Base-by-base conservation (phyloP, 2,888 invertebrate genomes). In the Abrostola tripartita region DNA sequence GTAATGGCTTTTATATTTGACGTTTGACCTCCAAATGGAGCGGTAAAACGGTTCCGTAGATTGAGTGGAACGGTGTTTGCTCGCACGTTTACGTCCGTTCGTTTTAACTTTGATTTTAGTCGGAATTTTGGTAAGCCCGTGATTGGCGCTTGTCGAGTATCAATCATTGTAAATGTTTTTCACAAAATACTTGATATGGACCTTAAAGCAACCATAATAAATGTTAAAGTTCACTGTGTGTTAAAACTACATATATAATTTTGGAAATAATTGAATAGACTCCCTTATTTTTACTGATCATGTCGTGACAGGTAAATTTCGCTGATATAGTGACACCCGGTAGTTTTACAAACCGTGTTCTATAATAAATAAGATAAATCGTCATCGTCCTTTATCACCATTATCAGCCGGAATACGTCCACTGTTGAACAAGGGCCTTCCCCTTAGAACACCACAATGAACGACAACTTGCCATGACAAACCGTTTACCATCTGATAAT, bases 1-100 rank as follows among this genome's bases (percentile, higher is more conserved):
- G 79, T 76, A 82, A 78, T 74, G 68, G 74, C 77, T 81, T 81
- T 79, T 81, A 76, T 76, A 75, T 83, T 64, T 71, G 71, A 75
- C 70, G 38, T 72, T 68, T 76, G 76, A 72, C 71, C 83, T 68
- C 67, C 38, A 67, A 77, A 73, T 68, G 63, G 64, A 40, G 37
- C 58, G 40, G 50, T 62, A 70, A 73, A 74, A 71, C 52, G 80
- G 59, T 67, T 60, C 63, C 24, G 63, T 47, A 67, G 59, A 58
- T 66, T 59, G 70, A 75, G 70, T 67, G 61, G 68, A 62, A 60
- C 40, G 37, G 47, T 74, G 49, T 74, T 62, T 68, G 37, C n/a
- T 24, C 41, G 47, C 55, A 65, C 66, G 55, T 66, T 56, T 65
- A 59, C 42, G 55, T 61, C 49, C 37, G 41, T 52, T 61, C 41